These are phyloP conservation scores for Hypothenemus hampei DNA, from an alignment of 1,140 invertebrate genomes.

Conservation along the genomic window DNA sequence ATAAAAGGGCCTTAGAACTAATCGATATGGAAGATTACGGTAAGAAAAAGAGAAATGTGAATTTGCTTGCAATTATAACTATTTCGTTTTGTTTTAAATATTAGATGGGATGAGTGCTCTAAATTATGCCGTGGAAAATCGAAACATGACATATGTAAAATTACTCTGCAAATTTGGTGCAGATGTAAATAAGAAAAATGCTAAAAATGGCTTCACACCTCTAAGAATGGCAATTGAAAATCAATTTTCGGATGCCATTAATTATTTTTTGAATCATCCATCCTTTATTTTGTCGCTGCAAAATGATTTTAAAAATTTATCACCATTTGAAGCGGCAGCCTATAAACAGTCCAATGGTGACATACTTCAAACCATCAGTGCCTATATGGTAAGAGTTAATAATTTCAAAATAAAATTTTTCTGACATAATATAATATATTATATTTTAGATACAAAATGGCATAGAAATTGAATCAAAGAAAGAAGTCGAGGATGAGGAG, in stretches of 20 bases:
- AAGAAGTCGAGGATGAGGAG: conserved; percentile 33
- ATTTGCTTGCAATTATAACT: background rate
- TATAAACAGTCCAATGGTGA: conserved; percentile 24
- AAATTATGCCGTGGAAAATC: conserved; percentile 50
- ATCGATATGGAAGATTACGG: conserved; percentile 44
- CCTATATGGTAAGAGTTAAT: conserved; percentile 31
- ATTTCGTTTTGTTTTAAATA: background rate
- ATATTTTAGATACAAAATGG: conserved; percentile 15
- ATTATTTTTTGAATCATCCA: conserved; percentile 47
- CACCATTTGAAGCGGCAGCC: conserved; percentile 31
- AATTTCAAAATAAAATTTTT: conserved; percentile 2
- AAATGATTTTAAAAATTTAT: conserved; percentile 30
- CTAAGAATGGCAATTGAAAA: conserved; percentile 55
- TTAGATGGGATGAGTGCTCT: conserved; percentile 50
- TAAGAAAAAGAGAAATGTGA: conserved; percentile 16
- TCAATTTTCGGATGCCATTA: conserved; percentile 47
- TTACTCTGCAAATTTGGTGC: conserved; percentile 48
- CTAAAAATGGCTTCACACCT: conserved; percentile 52
- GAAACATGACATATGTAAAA: conserved; percentile 47
- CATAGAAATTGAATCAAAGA: conserved; percentile 22
- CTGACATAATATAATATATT: background rate
- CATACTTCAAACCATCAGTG: conserved; percentile 26
- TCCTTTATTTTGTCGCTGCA: conserved; percentile 15
- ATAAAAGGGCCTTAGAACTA: conserved; percentile 7
- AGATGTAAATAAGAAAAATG: conserved; percentile 49